phyloP scores from a whole-genome alignment of 2,113 vertebrate genomes.

The Trogon melanurus region DNA sequence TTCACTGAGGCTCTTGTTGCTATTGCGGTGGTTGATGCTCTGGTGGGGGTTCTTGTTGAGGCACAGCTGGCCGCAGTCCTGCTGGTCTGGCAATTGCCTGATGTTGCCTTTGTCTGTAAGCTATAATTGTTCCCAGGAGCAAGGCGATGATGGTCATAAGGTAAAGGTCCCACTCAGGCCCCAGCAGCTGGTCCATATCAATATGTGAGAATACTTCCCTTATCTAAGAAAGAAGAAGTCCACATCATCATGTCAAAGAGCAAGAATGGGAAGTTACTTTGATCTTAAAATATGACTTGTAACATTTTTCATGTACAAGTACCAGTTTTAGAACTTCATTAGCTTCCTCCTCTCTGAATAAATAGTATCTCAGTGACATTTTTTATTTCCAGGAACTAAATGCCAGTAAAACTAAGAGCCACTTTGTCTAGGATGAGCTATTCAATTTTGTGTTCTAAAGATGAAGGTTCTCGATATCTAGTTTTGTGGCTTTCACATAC shows the following conservation, averaged over 20 bases:
- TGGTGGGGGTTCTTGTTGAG: conserved; percentile 73
- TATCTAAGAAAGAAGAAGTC: conserved; percentile 75
- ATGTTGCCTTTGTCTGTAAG: conserved; percentile 95
- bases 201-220: conserved; percentile 86
- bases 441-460: not conserved
- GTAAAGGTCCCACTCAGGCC: conserved; percentile 99
- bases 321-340: not conserved
- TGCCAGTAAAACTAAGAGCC: not conserved
- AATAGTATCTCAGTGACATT: not conserved
- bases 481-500: not conserved
- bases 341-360: not conserved
- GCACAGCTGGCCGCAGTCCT: conserved; percentile 67
- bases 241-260: not conserved
- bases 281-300: not conserved
- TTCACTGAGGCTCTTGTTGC: conserved; percentile 39
- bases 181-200: conserved; percentile 95
- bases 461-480: not conserved
- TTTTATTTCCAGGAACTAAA: not conserved
- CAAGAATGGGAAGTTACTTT: not conserved
- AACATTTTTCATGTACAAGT: not conserved
- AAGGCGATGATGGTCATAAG: conserved; percentile 98
- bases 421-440: not conserved
- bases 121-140: conserved; percentile 93
- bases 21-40: conserved; percentile 76
- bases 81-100: conserved; percentile 80